Evolutionary conservation across 2,113 vertebrate genomes (phyloP).

Genomic region (Triplophysa rosa): DNA sequence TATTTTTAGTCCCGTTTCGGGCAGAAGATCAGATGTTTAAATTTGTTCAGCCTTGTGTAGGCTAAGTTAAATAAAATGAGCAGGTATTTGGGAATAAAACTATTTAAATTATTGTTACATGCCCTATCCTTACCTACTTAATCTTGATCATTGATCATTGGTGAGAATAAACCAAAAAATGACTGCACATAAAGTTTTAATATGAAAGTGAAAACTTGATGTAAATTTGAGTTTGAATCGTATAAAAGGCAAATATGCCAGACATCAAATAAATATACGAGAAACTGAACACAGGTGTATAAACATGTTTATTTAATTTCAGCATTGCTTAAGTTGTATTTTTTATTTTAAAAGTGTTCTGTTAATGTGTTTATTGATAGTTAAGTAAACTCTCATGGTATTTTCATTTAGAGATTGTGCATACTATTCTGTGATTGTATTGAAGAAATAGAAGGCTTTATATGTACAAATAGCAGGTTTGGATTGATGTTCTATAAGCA

Average conservation of each 20-base stretch:
- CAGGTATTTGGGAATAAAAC: not conserved
- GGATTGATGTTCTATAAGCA: slow-evolving; percentile 23
- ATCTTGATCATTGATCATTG: not conserved
- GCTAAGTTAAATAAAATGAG: not conserved
- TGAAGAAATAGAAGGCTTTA: slow-evolving; percentile 41
- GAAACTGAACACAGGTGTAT: not conserved
- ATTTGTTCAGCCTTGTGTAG: not conserved
- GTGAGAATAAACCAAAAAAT: not conserved
- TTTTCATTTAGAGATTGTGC: slow-evolving; percentile 13
- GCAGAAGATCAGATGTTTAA: not conserved
- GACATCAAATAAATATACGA: not conserved
- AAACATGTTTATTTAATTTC: slow-evolving; percentile 21
- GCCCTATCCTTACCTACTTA: not conserved
- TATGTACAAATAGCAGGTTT: slow-evolving; percentile 22
- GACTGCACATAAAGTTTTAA: no score
- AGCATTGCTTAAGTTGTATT: not conserved
- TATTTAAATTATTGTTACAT: not conserved
- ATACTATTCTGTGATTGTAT: slow-evolving; percentile 25
- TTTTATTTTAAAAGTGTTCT: slow-evolving; percentile 7
- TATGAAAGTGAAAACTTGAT: no score
- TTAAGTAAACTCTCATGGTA: slow-evolving; percentile 11
- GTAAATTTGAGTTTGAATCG: not conserved
- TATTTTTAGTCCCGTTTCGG: not conserved
- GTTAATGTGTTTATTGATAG: not conserved
- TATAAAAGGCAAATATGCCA: not conserved